A percentile compares a stretch with the other conserved stretches of the same genome.
These are phyloP conservation scores for Euphonia xanthogaster DNA, from an alignment of 2,797 vertebrate species.

Conservation along the genomic window DNA sequence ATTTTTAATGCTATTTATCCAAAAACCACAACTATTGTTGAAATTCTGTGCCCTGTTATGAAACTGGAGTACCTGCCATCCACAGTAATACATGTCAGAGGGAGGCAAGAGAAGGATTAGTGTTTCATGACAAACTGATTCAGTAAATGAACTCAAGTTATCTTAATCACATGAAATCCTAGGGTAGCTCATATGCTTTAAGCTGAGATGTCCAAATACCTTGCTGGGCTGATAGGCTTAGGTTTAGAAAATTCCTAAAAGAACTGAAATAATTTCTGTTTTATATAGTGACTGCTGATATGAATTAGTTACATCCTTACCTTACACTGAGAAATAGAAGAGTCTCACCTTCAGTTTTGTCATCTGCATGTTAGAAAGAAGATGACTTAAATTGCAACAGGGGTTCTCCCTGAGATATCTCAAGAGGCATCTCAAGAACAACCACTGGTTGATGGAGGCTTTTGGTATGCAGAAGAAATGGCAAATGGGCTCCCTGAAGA, in stretches of 20 bases:
- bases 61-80: neutral
- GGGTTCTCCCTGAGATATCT: neutral
- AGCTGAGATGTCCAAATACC: neutral
- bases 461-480: neutral
- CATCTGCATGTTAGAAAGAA: neutral
- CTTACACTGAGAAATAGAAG: neutral
- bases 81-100: neutral
- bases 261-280: conserved; percentile 23
- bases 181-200: neutral
- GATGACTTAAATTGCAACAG: neutral
- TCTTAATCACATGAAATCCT: conserved; percentile 4
- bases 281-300: neutral
- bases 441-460: neutral
- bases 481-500: neutral
- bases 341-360: neutral
- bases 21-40: neutral
- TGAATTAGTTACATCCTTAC: neutral
- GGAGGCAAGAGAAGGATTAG: conserved; percentile 9
- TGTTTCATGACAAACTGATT: neutral
- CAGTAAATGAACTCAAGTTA: neutral
- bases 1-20: neutral
- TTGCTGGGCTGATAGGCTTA: conserved; percentile 19
- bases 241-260: neutral
- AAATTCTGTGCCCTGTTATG: neutral
- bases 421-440: neutral